These are phyloP conservation scores for Trogon surrucura DNA, from an alignment of 2,113 vertebrate species.

Conservation along the genomic window DNA sequence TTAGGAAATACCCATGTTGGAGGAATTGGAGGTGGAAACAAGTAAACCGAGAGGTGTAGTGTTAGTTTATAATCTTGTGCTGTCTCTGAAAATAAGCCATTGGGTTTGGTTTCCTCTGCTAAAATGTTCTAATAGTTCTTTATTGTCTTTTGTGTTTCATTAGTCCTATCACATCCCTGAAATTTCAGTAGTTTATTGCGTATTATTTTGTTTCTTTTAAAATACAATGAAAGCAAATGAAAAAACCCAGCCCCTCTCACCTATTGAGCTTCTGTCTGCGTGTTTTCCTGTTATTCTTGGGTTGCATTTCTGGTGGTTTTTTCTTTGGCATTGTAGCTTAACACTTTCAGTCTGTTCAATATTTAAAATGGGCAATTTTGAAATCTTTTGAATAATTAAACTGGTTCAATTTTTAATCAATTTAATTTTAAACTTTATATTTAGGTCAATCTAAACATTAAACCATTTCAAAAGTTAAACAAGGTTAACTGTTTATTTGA, in stretches of 20 bases:
- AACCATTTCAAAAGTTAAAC: constrained; percentile 44
- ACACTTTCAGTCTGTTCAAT: constrained; percentile 21
- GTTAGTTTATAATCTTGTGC: not conserved
- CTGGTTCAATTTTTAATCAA: constrained; percentile 45
- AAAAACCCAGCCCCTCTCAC: fast-evolving
- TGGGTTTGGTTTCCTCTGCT: not conserved
- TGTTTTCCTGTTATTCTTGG: not conserved
- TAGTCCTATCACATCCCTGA: not conserved
- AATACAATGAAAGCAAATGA: not conserved
- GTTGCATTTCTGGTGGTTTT: not conserved
- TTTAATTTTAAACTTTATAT: constrained; percentile 56
- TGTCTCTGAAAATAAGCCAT: not conserved
- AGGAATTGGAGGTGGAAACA: not conserved
- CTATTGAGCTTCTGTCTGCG: not conserved
- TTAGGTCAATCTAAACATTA: constrained; percentile 59
- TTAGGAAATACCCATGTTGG: not conserved
- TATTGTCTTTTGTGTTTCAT: not conserved
- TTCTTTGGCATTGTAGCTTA: not conserved
- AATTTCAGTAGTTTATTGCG: not conserved
- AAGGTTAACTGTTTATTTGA: constrained; percentile 18
- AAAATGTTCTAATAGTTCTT: not conserved
- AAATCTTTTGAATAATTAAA: constrained; percentile 56
- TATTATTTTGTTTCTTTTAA: not conserved
- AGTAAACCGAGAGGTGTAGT: not conserved
- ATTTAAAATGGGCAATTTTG: constrained; percentile 40